Conservation (phyloP, 1,140 invertebrate genomes). For the Harlomillsia oculata region DNA sequence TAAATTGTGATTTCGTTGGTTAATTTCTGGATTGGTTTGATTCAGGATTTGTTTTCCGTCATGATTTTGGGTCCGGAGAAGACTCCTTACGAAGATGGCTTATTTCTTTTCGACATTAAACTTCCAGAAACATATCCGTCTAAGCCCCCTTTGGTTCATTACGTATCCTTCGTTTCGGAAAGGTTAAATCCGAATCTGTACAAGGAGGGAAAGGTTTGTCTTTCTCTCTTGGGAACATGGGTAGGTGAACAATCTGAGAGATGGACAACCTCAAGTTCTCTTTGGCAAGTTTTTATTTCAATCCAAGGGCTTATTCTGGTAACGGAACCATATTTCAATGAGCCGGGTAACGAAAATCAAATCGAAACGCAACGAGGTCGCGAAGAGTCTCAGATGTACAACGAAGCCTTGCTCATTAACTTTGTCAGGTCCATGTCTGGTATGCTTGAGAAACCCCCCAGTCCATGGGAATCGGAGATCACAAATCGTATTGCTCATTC, state of each 20-base stretch:
- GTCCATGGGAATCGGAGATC: constrained; percentile 48
- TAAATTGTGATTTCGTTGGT: not conserved
- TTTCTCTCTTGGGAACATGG: constrained; percentile 12
- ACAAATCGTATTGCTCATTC: constrained; percentile 57
- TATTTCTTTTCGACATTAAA: constrained; percentile 6
- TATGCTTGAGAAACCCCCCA: not conserved
- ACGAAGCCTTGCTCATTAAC: constrained; percentile 43
- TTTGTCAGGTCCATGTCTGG: not conserved
- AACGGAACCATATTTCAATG: constrained; percentile 12
- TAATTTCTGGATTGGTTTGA: not conserved
- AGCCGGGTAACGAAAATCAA: constrained; percentile 65
- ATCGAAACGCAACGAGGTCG: constrained; percentile 76
- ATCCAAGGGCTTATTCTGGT: constrained; percentile 18
- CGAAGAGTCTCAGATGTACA: constrained; percentile 82
- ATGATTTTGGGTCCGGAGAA: constrained; percentile 4
- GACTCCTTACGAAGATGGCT: constrained; percentile 9
- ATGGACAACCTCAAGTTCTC: not conserved
- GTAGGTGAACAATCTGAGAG: not conserved
- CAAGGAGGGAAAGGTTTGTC: constrained; percentile 5
- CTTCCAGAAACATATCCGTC: constrained; percentile 2
- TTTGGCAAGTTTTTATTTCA: constrained; percentile 11
- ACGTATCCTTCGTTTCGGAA: not conserved
- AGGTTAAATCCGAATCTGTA: constrained; percentile 18
- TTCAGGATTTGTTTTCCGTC: constrained; percentile 16
- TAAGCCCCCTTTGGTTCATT: constrained; percentile 7